Percentiles rank a stretch among this genome's conserved stretches.
Conservation (phyloP, 2,888 invertebrate species). For the Aphodius granarius region DNA sequence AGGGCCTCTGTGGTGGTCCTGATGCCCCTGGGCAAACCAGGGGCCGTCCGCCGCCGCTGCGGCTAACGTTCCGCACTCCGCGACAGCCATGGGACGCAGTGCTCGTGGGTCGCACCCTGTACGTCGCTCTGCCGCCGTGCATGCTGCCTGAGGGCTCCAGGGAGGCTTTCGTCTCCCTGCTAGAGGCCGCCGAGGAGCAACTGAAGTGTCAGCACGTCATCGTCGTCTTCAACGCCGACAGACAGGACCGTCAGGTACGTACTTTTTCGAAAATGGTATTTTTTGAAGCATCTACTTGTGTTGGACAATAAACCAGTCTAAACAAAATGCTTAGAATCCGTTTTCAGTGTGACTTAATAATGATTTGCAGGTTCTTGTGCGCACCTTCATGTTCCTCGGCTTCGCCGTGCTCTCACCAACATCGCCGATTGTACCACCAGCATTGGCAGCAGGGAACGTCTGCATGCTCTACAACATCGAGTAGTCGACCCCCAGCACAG, state of each 20-base stretch:
- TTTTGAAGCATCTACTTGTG: too few relatives aligned
- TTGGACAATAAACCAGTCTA: too few relatives aligned
- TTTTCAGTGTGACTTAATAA: too few relatives aligned
- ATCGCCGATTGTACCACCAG: conserved; percentile 72
- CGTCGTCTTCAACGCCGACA: conserved; percentile 61
- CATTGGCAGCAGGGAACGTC: conserved; percentile 48
- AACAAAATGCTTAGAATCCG: too few relatives aligned
- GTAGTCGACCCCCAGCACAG: conserved; percentile 47
- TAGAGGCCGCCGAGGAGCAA: conserved; percentile 95
- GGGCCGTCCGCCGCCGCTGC: conserved; percentile 49
- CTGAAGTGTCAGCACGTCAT: conserved; percentile 80
- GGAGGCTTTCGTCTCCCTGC: conserved; percentile 89
- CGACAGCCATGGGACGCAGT: conserved; percentile 53
- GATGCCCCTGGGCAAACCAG: conserved; percentile 93
- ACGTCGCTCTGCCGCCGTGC: conserved; percentile 85
- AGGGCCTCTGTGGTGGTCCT: conserved; percentile 99
- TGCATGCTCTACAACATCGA: conserved; percentile 55
- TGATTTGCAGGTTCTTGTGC: conserved; percentile 70
- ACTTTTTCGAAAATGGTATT: too few relatives aligned
- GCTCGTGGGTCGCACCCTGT: conserved; percentile 72
- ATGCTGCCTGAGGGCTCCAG: conserved; percentile 90
- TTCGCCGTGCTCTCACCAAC: conserved; percentile 86
- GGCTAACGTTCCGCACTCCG: conserved; percentile 54
- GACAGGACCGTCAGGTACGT: conserved; percentile 68
- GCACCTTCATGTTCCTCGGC: conserved; percentile 97